Evolutionary conservation across 1,140 invertebrate genomes (phyloP).

Genomic region (Philotrypesis tridentata): DNA sequence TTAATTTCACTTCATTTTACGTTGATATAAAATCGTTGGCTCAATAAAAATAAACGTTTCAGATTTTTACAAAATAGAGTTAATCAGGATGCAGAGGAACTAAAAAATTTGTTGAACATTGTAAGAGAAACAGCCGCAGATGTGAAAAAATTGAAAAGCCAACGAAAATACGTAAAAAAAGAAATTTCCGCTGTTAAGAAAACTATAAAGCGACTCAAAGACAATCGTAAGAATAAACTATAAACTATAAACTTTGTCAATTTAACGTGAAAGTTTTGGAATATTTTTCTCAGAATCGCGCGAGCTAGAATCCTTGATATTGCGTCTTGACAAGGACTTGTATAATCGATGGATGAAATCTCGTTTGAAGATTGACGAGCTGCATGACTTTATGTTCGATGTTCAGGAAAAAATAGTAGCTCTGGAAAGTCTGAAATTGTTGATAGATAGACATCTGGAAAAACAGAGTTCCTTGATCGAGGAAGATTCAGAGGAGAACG

Average conservation of each 20-base stretch:
- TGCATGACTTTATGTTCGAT: constrained; percentile 60
- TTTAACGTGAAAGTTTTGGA: background rate
- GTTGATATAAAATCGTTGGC: background rate
- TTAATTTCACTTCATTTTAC: constrained; percentile 11
- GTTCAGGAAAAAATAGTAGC: constrained; percentile 63
- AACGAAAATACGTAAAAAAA: constrained; percentile 59
- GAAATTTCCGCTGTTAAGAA: constrained; percentile 58
- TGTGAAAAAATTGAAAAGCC: constrained; percentile 61
- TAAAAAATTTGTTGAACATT: constrained; percentile 61
- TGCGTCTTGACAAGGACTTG: constrained; percentile 61
- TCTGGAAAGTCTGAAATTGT: constrained; percentile 55
- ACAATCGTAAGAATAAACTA: constrained; percentile 57
- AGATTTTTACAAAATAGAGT: constrained; percentile 58
- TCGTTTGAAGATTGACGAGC: constrained; percentile 53
- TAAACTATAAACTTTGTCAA: constrained; percentile 3
- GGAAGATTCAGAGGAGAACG: constrained; percentile 4
- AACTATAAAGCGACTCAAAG: constrained; percentile 58
- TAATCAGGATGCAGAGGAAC: constrained; percentile 58
- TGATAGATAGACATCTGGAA: constrained; percentile 53
- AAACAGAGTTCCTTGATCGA: background rate
- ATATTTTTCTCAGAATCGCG: constrained; percentile 57
- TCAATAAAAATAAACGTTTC: constrained; percentile 34
- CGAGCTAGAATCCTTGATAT: constrained; percentile 63
- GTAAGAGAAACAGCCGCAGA: constrained; percentile 55
- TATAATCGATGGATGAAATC: constrained; percentile 60